Conservation (phyloP, 2,888 invertebrate species). For the Eristalinus aeneus region DNA sequence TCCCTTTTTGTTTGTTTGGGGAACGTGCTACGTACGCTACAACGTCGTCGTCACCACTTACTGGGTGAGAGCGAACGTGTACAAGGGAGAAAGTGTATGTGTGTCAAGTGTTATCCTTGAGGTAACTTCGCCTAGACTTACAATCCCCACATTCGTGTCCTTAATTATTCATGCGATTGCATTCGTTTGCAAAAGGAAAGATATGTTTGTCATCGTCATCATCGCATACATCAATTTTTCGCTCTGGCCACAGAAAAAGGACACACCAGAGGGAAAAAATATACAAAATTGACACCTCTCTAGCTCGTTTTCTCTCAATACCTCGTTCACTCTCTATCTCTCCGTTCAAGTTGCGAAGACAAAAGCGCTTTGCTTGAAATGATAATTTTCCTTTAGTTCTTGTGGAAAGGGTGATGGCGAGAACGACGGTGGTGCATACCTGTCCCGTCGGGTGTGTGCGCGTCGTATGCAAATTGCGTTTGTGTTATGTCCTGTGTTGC, state of each 20-base stretch:
- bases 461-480: constrained; percentile 57
- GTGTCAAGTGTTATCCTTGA: constrained; percentile 71
- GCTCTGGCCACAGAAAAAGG: constrained; percentile 5
- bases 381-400: constrained; percentile 32
- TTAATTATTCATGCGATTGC: constrained; percentile 68
- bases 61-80: constrained; percentile 22
- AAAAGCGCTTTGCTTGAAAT: constrained; percentile 41
- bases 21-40: constrained; percentile 18
- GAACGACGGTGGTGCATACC: constrained; percentile 22
- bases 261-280: not conserved
- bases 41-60: constrained; percentile 43
- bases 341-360: not conserved
- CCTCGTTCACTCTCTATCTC: not conserved
- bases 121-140: constrained; percentile 67
- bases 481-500: constrained; percentile 16
- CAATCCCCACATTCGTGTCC: constrained; percentile 69
- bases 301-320: not conserved
- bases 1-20: constrained; percentile 11
- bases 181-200: constrained; percentile 43
- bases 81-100: constrained; percentile 56
- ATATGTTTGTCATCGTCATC: constrained; percentile 41
- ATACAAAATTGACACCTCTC: not conserved
- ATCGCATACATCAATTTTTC: constrained; percentile 49
- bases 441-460: constrained; percentile 15
- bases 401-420: not conserved